phyloP scores from a whole-genome alignment of 2,888 invertebrate genomes.

The Catocala fraxini region DNA sequence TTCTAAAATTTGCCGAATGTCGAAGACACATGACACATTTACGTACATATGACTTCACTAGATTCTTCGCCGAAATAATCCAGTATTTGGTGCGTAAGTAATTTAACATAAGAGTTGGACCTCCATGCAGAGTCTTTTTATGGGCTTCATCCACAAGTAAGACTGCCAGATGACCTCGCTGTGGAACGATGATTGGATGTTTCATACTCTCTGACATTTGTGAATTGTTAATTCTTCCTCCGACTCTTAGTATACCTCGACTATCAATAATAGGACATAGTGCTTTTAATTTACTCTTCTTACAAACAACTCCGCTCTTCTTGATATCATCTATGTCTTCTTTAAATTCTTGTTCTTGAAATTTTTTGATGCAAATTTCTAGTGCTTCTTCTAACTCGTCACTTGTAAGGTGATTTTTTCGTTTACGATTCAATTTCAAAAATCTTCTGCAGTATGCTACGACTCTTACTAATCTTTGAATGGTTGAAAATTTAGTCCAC shows the following conservation, averaged over 20 bases:
- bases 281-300: too few relatives aligned
- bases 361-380: too few relatives aligned
- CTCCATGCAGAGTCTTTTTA: constrained; percentile 1
- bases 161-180: neutral
- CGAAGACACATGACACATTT: neutral
- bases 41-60: neutral
- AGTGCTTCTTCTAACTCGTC: too few relatives aligned
- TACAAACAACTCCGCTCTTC: too few relatives aligned
- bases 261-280: neutral
- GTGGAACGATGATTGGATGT: constrained; percentile 1
- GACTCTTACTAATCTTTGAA: too few relatives aligned
- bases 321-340: too few relatives aligned
- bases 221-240: neutral
- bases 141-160: neutral
- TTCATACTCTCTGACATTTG: neutral
- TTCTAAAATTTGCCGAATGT: neutral
- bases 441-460: too few relatives aligned
- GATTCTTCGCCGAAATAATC: neutral
- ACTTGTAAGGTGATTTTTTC: too few relatives aligned
- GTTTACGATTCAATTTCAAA: too few relatives aligned
- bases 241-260: constrained; percentile 1
- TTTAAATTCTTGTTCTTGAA: too few relatives aligned
- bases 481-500: too few relatives aligned
- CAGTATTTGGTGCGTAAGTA: neutral
- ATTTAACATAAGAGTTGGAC: neutral